Percentiles rank a stretch among this genome's conserved stretches.
Evolutionary conservation across 92 coral and sea anemone genomes (phyloP).

Genomic region (Zoanthus sansibaricus): DNA sequence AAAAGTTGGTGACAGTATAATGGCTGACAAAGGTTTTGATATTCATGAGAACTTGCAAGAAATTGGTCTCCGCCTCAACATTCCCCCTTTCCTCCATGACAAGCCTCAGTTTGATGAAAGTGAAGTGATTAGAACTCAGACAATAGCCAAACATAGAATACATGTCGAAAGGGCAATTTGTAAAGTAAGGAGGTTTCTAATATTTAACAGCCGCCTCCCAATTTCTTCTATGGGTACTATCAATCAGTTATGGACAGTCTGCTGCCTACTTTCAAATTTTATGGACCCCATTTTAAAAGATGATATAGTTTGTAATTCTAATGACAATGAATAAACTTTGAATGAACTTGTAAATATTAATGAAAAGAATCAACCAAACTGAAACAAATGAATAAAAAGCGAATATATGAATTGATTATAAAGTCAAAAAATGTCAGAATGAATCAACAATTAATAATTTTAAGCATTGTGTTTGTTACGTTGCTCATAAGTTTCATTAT

Average conservation of each 20-base stretch:
- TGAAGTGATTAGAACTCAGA: not conserved
- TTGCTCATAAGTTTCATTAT: not conserved
- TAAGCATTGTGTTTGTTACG: constrained; percentile 1
- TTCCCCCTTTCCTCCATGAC: not conserved
- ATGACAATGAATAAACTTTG: constrained; percentile 5
- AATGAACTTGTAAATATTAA: not conserved
- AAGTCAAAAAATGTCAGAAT: not conserved
- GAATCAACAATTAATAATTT: not conserved
- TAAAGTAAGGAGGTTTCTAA: constrained; percentile 2
- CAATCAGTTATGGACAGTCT: constrained; percentile 44
- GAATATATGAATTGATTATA: not conserved
- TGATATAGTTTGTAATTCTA: constrained; percentile 3
- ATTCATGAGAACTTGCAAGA: too few relatives aligned
- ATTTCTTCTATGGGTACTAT: constrained; percentile 55
- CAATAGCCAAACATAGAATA: not conserved
- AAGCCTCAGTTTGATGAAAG: not conserved
- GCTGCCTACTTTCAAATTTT: constrained; percentile 48
- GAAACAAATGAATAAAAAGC: not conserved
- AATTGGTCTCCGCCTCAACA: too few relatives aligned
- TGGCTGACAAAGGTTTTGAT: constrained; percentile 66
- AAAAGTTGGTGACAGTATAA: constrained; percentile 59
- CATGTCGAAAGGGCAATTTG: not conserved
- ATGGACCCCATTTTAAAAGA: constrained; percentile 46
- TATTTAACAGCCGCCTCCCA: constrained; percentile 45
- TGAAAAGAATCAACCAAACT: not conserved